Evolutionary conservation across 2,888 invertebrate species (phyloP), one percentile per base, ranked within the genome.

Genomic region (Liodrosophila aerea): DNA sequence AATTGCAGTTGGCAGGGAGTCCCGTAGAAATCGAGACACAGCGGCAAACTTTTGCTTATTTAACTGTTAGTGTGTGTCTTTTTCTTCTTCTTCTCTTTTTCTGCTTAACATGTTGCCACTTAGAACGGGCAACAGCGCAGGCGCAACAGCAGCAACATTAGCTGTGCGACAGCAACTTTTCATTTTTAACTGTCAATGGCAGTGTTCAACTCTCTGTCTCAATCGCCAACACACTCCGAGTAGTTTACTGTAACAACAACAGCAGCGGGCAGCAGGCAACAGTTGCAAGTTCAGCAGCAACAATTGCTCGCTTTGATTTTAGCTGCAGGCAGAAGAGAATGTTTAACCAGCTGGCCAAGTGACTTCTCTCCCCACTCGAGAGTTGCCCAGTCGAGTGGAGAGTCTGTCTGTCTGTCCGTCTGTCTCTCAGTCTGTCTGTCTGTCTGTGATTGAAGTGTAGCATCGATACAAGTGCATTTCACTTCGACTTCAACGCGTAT

Each of bases 11-110:
- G 46, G 36, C 30, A 47, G 57, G 29, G 50, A 36, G 30, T 46
- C 41, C 40, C 34, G 39, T 56, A 66, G 71, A 71, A 76, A 71
- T 64, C 62, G 57, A 71, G 72, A 68, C 71, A 61, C 53, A 69
- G 50, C 51, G 65, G 71, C 47, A 59, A 73, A 78, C 80, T 78
- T 78, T 78, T 80, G 80, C 80, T 78, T 80, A 76, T 78, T 78
- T 78, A 75, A 78, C 80, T 76, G 76, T 80, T 73, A 65, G 65
- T 53, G 49, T 63, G 66, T 63, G 65, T 69, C 61, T 52, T 36
- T n/a, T 22, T 33, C 13, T 13, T 36, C 34, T 37, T 13, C 37
- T 13, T 7, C 1, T 15, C n/a, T 2, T 33, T 2, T n/a, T 12
- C 11, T 12, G 33, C 33, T 11, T 22, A 22, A 22, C 22, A 22